These are phyloP conservation scores for Cheumatopsyche charites DNA, from an alignment of 1,140 invertebrate species.

Conservation along the genomic window DNA sequence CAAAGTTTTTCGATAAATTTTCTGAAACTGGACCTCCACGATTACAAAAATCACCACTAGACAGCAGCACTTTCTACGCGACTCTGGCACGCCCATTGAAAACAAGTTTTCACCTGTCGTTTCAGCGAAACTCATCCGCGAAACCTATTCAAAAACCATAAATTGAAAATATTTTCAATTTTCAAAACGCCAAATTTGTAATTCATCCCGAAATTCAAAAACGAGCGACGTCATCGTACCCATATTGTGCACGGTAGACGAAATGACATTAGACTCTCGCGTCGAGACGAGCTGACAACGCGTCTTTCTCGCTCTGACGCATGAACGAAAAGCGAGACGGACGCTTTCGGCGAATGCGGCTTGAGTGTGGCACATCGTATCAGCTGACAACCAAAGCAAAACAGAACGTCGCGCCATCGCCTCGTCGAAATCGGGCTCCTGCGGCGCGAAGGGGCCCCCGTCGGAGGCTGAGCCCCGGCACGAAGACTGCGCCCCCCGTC, in stretches of 20 bases:
- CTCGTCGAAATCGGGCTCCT: conserved; percentile 59
- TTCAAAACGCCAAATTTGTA: background rate
- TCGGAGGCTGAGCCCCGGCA: background rate
- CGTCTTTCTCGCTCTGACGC: conserved; percentile 14
- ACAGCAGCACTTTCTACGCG: background rate
- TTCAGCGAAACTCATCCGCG: conserved; percentile 28
- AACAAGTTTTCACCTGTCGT: conserved; percentile 36
- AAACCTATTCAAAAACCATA: background rate
- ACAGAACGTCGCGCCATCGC: conserved; percentile 64
- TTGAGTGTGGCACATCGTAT: conserved; percentile 53
- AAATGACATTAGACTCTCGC: conserved; percentile 46
- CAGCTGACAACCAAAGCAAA: conserved; percentile 65
- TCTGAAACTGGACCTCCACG: no score
- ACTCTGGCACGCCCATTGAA: conserved; percentile 31
- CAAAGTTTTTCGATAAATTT: no score
- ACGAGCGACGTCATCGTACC: background rate
- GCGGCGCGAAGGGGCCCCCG: background rate
- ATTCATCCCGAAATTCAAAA: conserved; percentile 8
- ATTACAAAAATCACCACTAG: background rate
- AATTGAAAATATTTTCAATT: background rate
- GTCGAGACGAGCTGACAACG: conserved; percentile 1
- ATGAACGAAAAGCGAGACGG: conserved; percentile 14
- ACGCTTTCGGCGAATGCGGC: background rate
- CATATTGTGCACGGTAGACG: background rate
- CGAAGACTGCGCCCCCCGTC: background rate